Conservation (phyloP, 2,888 invertebrate species). For the Punctoribates punctum region DNA sequence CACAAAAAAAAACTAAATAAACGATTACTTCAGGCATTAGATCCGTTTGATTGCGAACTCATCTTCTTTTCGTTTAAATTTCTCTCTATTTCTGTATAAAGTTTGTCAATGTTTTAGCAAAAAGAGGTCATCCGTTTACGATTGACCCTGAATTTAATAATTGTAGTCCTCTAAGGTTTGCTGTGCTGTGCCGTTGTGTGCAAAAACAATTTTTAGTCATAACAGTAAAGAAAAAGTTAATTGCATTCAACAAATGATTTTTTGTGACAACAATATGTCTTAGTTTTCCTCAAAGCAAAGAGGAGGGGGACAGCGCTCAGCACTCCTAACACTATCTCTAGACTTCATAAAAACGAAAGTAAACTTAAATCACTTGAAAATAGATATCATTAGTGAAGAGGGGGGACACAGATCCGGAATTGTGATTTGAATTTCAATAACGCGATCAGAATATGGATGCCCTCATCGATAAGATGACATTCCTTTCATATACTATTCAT, state of each 20-base stretch:
- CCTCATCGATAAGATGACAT: conserved; percentile 1
- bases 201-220: not conserved
- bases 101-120: not conserved
- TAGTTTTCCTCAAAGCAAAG: conserved; percentile 1
- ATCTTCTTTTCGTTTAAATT: not conserved
- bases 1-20: not conserved
- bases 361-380: not conserved
- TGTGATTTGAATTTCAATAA: conserved; percentile 19
- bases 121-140: conserved; percentile 19
- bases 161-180: not conserved
- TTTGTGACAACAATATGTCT: not conserved
- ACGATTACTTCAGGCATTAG: not conserved
- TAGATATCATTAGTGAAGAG: not conserved
- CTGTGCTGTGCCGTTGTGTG: not conserved
- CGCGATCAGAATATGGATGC: conserved; percentile 6
- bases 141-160: conserved; percentile 27
- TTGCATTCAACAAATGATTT: conserved; percentile 1
- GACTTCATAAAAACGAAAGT: not conserved
- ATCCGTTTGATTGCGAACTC: not conserved
- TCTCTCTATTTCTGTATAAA: not conserved
- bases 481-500: not conserved
- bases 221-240: conserved; percentile 4
- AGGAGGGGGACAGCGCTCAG: not conserved
- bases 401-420: conserved; percentile 7
- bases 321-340: too few relatives aligned